Evolutionary conservation across 2,888 invertebrate genomes (phyloP), one percentile per base, ranked within the genome.

Genomic region (Tachina grossa): DNA sequence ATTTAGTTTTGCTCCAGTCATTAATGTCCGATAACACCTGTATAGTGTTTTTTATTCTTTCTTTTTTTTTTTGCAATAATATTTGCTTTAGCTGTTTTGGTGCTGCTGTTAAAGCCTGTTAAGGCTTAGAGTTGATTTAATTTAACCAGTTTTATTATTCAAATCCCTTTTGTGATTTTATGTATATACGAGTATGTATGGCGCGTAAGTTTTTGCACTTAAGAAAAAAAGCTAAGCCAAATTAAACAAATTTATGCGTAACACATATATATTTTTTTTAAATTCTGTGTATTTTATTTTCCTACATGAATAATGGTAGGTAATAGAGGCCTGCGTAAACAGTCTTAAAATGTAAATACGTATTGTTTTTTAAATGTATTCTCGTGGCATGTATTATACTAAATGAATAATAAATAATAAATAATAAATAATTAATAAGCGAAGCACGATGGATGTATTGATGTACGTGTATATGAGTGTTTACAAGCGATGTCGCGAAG

Each of bases 1-100:
- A 88, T 85, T 88, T 87, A 87, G 87, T 84, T 74, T 84, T 84
- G 66, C 69, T 77, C 53, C 61, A 69, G 81, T 61, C 85, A 78
- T 79, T 79, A 79, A 57, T 72, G 71, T 76, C 81, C 43, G 86
- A 86, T 86, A 86, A 86, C 84, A 86, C 82, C 82, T 84, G 86
- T 80, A 75, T 47, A 22, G 14, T n/a, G 31, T 61, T 53, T 78
- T 22, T 41, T 22, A 66, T 41, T 49, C 16, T 6, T 68, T 31
- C 8, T 43, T 47, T 22, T 16, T 13, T n/a, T 77, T 39, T n/a
- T n/a, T n/a, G n/a, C n/a, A 5, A 31, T 31, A 31, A 31, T 31
- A 31, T 69, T 43, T 16, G 11, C 22, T 43, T 0, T 11, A 14
- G 45, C n/a, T 49, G 13, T 39, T 53, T 51, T 1, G 51, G 31